Evolutionary conservation across 2,888 invertebrate species (phyloP).

Genomic region (Lacanobia wlatinum): DNA sequence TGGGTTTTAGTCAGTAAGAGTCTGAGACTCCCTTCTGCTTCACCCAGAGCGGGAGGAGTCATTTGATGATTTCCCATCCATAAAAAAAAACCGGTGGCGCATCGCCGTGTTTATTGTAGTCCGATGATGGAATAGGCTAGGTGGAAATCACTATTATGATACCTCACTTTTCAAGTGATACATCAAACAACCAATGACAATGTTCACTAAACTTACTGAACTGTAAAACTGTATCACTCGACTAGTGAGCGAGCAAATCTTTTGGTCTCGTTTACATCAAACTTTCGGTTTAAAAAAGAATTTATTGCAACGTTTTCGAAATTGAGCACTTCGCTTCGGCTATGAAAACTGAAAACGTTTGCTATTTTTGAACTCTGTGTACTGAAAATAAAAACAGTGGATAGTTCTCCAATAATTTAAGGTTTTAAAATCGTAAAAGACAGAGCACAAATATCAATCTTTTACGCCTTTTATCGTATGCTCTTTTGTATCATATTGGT

Average conservation of each 20-base stretch:
- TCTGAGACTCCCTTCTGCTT: too few relatives aligned
- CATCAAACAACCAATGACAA: background rate
- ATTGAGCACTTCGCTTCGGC: slow-evolving; percentile 11
- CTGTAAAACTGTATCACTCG: background rate
- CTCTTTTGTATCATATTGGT: background rate
- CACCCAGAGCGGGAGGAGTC: too few relatives aligned
- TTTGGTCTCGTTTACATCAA: background rate
- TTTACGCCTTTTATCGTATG: background rate
- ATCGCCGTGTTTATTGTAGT: too few relatives aligned
- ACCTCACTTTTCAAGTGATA: background rate
- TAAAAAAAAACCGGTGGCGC: too few relatives aligned
- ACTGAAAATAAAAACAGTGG: slow-evolving; percentile 26
- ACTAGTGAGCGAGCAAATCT: background rate
- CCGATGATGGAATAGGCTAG: too few relatives aligned
- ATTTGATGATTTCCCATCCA: too few relatives aligned
- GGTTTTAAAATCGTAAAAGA: background rate
- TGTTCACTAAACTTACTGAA: too few relatives aligned
- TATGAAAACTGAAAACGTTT: slow-evolving; percentile 20
- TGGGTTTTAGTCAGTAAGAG: too few relatives aligned
- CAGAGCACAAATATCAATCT: background rate
- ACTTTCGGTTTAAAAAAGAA: slow-evolving; percentile 12
- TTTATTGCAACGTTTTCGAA: slow-evolving; percentile 15
- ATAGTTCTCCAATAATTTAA: background rate
- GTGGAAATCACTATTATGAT: too few relatives aligned
- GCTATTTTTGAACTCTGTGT: slow-evolving; percentile 14